phyloP scores from a whole-genome alignment of 2,888 invertebrate genomes.

The Phengaris arion region DNA sequence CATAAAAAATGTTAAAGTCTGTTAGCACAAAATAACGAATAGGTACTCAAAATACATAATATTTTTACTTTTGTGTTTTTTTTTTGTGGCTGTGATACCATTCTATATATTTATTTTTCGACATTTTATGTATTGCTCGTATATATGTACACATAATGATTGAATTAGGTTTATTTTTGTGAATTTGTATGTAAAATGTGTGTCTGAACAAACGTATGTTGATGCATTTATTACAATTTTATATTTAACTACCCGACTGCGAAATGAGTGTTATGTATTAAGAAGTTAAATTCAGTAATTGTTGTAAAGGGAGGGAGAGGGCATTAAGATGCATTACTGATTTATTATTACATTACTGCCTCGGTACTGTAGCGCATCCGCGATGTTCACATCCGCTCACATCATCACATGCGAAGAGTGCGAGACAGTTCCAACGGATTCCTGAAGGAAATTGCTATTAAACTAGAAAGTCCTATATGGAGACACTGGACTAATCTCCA shows the following conservation, averaged over 20 bases:
- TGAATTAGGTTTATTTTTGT: not conserved
- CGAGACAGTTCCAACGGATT: too few relatives aligned
- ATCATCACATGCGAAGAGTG: too few relatives aligned
- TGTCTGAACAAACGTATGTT: not conserved
- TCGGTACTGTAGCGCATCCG: too few relatives aligned
- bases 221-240: conserved; percentile 11
- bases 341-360: too few relatives aligned
- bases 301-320: not conserved
- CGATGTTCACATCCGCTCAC: too few relatives aligned
- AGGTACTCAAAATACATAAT: conserved; percentile 27
- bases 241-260: conserved; percentile 13
- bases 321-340: not conserved
- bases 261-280: conserved; percentile 12
- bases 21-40: conserved; percentile 34
- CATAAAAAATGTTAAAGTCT: not conserved
- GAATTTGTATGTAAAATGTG: conserved; percentile 3
- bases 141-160: not conserved
- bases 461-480: too few relatives aligned
- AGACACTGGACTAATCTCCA: too few relatives aligned
- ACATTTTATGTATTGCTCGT: not conserved
- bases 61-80: conserved; percentile 20
- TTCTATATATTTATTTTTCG: conserved; percentile 16
- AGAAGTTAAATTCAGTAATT: conserved; percentile 16
- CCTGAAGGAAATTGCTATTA: too few relatives aligned
- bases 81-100: conserved; percentile 26